Evolutionary conservation across 2,797 vertebrate species (phyloP).

Genomic region (Hydrophis major): DNA sequence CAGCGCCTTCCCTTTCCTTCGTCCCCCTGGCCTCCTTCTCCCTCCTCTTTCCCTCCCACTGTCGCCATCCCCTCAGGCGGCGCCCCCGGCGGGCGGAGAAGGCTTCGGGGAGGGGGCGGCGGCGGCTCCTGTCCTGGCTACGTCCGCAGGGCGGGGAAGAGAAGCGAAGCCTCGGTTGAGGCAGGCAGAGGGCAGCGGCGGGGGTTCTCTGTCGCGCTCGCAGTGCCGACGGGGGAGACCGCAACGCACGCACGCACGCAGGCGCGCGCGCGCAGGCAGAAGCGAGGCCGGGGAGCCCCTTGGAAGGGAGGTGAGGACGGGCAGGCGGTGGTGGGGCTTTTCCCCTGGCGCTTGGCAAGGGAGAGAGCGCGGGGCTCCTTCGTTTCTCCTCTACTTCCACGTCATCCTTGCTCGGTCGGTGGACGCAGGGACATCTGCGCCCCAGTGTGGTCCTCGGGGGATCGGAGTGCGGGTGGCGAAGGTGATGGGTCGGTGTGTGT

Average conservation of each 20-base stretch:
- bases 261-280: not conserved
- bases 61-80: constrained; percentile 2
- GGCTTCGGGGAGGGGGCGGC: not conserved
- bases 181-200: not conserved
- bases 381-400: not conserved
- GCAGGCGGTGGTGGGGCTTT: too few relatives aligned
- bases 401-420: not conserved
- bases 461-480: not conserved
- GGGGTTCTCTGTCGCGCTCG: not conserved
- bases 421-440: not conserved
- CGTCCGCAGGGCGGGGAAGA: not conserved
- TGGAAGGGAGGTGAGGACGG: not conserved
- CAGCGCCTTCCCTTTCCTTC: constrained; percentile 40
- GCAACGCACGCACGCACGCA: not conserved
- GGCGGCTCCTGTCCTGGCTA: not conserved
- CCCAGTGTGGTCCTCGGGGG: not conserved
- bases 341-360: not conserved
- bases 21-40: constrained; percentile 50
- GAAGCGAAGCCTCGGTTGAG: not conserved
- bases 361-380: too few relatives aligned
- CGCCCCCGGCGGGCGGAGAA: constrained; percentile 34
- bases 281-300: not conserved
- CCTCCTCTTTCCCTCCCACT: constrained; percentile 28
- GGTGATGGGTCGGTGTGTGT: not conserved
- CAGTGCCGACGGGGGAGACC: not conserved